Evolutionary conservation across 2,888 invertebrate species (phyloP), one percentile per base, ranked within the genome.

Genomic region (Pseudeuparius sepicola): DNA sequence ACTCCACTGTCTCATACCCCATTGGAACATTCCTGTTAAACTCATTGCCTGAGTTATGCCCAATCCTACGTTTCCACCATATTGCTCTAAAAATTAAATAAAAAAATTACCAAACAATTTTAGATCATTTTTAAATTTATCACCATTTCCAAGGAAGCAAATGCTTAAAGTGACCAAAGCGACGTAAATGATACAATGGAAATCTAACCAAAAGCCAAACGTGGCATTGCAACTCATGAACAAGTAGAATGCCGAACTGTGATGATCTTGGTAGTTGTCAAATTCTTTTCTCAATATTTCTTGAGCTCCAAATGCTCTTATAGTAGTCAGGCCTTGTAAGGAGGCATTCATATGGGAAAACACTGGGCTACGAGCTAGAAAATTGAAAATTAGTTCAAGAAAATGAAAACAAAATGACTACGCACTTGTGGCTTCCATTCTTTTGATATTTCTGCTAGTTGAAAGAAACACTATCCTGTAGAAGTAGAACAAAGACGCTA

Each of bases 331-430:
- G 2, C 87, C 87, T 57, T 81, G 76, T 14, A 88, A 65, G 1
- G 81, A 77, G 29, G 83, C 77, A 49, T 75, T 79, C 18, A 86
- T 66, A 48, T 86, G 78, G 1, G 78, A 74, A 56, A 81, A 86
- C 1, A 88, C 73, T 1, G 87, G 87, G 53, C 83, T 84, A 32
- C 82, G 71, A 33, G 79, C 84, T 84, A 56, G 16, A 51, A 55
- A 16, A 39, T 11, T 33, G 4, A 24, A 36, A 33, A 27, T 18
- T 20, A 20, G 6, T n/a, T 20, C n/a, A 20, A n/a, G 20, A 20
- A 20, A 7, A 6, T n/a, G n/a, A n/a, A 7, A 7, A n/a, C n/a
- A 20, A 20, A 6, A 20, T 6, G 20, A 7, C 6, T 18, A 62
- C 70, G 68, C 49, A 78, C 78, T 74, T 14, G 73, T 70, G 45